Percentiles rank a stretch among this genome's conserved stretches.
Evolutionary conservation across 2,888 invertebrate species (phyloP).

Genomic region (Trichogramma dendrolimi): DNA sequence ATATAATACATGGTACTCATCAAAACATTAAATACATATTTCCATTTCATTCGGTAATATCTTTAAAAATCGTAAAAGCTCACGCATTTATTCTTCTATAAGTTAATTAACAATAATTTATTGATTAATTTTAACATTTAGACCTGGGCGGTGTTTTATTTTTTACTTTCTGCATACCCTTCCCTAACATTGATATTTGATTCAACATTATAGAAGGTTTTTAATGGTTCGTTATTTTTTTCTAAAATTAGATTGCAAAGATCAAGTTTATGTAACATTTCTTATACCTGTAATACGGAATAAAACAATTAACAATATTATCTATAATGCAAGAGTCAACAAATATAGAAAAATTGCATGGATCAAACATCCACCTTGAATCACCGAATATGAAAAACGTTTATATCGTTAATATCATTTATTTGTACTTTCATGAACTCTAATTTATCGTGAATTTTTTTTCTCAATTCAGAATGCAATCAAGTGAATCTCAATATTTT

Average conservation of each 20-base stretch:
- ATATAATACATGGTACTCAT: too few relatives aligned
- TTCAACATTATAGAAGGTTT: too few relatives aligned
- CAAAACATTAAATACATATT: too few relatives aligned
- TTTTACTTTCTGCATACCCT: constrained; percentile 14
- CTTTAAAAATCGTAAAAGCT: constrained; percentile 23
- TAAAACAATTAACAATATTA: constrained; percentile 1
- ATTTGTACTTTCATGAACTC: constrained; percentile 25
- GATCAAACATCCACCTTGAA: not conserved
- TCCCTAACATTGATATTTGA: too few relatives aligned
- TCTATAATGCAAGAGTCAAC: not conserved
- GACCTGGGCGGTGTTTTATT: constrained; percentile 21
- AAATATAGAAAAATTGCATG: not conserved
- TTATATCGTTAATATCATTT: constrained; percentile 11
- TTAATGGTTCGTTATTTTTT: too few relatives aligned
- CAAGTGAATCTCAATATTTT: constrained; percentile 17
- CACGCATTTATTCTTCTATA: constrained; percentile 1
- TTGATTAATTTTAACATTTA: constrained; percentile 16
- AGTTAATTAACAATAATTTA: not conserved
- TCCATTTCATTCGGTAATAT: not conserved
- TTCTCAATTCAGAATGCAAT: constrained; percentile 11
- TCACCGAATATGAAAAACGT: not conserved
- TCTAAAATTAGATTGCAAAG: too few relatives aligned
- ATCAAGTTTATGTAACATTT: not conserved
- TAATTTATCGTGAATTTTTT: constrained; percentile 12
- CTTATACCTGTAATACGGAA: not conserved